Conservation (phyloP, 2,797 vertebrate species). For the Podarcis lilfordi region DNA sequence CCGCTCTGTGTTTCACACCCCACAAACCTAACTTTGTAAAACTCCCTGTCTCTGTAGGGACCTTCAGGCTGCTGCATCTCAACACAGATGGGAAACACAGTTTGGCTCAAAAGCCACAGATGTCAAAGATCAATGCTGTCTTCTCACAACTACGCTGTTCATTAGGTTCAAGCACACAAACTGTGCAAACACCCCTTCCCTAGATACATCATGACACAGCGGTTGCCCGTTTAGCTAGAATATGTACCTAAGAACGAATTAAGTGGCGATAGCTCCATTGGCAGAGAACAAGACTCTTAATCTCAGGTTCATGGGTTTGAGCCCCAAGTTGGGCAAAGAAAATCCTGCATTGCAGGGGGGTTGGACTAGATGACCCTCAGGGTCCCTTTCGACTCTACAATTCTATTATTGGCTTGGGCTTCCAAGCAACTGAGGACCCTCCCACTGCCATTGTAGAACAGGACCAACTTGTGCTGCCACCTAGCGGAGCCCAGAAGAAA, state of each 20-base stretch:
- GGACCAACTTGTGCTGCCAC: background rate
- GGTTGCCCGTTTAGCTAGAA: background rate
- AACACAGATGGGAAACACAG: no score
- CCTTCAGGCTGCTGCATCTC: background rate
- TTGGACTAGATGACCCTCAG: no score
- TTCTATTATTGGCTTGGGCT: background rate
- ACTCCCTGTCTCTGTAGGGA: background rate
- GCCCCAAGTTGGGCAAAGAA: no score
- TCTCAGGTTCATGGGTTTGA: no score
- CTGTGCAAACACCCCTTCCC: background rate
- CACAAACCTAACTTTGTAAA: background rate
- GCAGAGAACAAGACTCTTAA: no score
- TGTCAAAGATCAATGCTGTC: background rate
- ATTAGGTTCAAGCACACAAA: no score
- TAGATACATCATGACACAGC: background rate
- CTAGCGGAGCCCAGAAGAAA: background rate
- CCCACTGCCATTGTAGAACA: background rate
- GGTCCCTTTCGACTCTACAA: no score
- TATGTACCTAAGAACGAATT: background rate
- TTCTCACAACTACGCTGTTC: background rate
- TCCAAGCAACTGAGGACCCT: background rate
- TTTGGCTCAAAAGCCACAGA: background rate
- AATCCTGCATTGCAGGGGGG: no score
- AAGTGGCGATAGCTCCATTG: no score
- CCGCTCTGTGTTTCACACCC: background rate